phyloP scores from a whole-genome alignment of 2,888 invertebrate species.

The Plebejus melissa region DNA sequence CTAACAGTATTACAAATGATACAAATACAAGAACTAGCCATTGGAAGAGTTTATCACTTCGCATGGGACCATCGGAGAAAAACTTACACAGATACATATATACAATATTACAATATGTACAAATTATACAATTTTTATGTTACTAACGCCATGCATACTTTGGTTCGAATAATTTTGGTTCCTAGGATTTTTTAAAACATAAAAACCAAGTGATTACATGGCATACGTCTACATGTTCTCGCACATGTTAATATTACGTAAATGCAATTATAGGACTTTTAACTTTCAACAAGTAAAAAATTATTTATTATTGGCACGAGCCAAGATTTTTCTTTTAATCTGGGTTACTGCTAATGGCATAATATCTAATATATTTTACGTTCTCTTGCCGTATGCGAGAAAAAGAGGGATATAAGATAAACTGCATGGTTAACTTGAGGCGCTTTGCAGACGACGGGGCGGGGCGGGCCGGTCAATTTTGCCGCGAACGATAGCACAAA shows the following conservation, averaged over 20 bases:
- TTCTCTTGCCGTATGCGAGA: no score
- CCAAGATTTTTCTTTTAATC: no score
- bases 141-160: slow-evolving; percentile 51
- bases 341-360: no score
- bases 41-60: slow-evolving; percentile 29
- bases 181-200: slow-evolving; percentile 29
- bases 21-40: slow-evolving; percentile 26
- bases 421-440: no score
- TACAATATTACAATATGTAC: slow-evolving; percentile 28
- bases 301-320: neutral
- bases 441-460: no score
- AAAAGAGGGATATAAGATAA: no score
- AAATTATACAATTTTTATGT: slow-evolving; percentile 37
- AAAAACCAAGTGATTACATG: slow-evolving; percentile 13
- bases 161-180: slow-evolving; percentile 52
- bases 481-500: no score
- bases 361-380: no score
- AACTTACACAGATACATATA: slow-evolving; percentile 24
- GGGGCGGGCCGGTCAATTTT: no score
- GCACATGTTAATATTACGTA: slow-evolving; percentile 19
- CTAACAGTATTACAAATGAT: slow-evolving; percentile 14
- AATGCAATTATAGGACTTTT: slow-evolving; percentile 18
- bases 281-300: neutral
- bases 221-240: slow-evolving; percentile 9
- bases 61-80: slow-evolving; percentile 24